phyloP scores from a whole-genome alignment of 2,113 vertebrate species.

The Actenoides hombroni region DNA sequence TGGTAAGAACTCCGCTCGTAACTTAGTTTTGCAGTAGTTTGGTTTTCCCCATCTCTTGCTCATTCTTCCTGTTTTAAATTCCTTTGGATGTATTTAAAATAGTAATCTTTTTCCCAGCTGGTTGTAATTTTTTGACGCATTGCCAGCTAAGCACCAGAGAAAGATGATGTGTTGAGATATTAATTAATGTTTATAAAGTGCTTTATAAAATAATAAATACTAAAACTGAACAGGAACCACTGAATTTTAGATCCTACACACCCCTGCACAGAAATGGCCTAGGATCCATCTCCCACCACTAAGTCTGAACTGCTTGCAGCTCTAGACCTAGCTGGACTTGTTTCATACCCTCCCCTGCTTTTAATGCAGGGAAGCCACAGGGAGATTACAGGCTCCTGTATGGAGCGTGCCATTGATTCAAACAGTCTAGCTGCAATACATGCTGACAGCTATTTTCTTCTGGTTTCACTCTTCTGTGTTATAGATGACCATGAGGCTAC shows the following conservation, averaged over 20 bases:
- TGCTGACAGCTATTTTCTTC: slow-evolving; percentile 5
- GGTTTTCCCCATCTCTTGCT: not conserved
- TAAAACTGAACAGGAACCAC: not conserved
- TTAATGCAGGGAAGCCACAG: not conserved
- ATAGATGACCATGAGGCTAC: not conserved
- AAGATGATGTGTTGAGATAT: slow-evolving; percentile 11
- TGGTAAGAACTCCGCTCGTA: not conserved
- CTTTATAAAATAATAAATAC: slow-evolving; percentile 11
- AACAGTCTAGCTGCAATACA: not conserved
- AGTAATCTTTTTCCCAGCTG: not conserved
- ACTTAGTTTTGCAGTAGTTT: not conserved
- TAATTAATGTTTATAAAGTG: slow-evolving; percentile 34
- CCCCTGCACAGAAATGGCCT: not conserved
- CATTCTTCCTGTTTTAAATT: not conserved
- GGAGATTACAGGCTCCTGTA: not conserved
- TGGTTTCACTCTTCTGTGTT: not conserved
- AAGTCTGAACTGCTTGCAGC: not conserved
- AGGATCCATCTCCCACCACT: not conserved
- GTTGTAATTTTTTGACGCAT: slow-evolving; percentile 17
- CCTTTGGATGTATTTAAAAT: slow-evolving; percentile 7
- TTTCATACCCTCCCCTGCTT: not conserved
- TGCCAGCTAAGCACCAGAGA: slow-evolving; percentile 25
- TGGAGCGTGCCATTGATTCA: not conserved
- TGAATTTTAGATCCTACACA: not conserved
- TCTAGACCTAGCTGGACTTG: not conserved